Conservation (phyloP, 2,888 invertebrate genomes). For the Amphipoea lucens region DNA sequence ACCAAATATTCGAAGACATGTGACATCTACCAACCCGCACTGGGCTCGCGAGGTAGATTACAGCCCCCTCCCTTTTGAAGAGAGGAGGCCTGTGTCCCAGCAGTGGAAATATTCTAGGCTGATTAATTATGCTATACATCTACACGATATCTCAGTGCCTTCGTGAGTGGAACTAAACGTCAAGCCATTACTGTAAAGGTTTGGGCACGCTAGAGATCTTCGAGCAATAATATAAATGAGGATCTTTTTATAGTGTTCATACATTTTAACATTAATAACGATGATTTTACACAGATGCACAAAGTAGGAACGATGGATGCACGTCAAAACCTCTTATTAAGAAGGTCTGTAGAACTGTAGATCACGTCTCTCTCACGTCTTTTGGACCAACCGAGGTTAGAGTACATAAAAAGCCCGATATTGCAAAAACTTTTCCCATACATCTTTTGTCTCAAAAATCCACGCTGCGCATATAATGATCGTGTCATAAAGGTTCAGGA, state of each 20-base stretch:
- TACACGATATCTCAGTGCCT: slow-evolving; percentile 1
- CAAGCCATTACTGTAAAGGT: slow-evolving; percentile 32
- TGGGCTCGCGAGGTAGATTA: no score
- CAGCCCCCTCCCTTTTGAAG: no score
- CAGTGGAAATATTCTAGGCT: no score
- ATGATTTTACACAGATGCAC: slow-evolving; percentile 13
- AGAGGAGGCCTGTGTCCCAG: no score
- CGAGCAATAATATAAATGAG: slow-evolving; percentile 31
- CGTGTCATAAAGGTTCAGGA: background rate
- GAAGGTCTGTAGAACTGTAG: background rate
- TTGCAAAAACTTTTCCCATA: background rate
- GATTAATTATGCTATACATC: background rate
- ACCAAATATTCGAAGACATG: no score
- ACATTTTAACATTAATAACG: slow-evolving; percentile 14
- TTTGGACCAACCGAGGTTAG: background rate
- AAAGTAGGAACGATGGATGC: slow-evolving; percentile 11
- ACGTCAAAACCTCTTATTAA: background rate
- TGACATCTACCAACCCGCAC: no score
- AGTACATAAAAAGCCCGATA: background rate
- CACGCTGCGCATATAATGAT: background rate
- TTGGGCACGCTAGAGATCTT: slow-evolving; percentile 19
- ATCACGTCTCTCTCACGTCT: background rate
- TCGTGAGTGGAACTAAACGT: slow-evolving; percentile 37
- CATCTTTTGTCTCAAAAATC: background rate
- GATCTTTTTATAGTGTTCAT: slow-evolving; percentile 27